These are phyloP conservation scores for Choloepus didactylus DNA, from an alignment of 2,797 vertebrate species.

Conservation along the genomic window DNA sequence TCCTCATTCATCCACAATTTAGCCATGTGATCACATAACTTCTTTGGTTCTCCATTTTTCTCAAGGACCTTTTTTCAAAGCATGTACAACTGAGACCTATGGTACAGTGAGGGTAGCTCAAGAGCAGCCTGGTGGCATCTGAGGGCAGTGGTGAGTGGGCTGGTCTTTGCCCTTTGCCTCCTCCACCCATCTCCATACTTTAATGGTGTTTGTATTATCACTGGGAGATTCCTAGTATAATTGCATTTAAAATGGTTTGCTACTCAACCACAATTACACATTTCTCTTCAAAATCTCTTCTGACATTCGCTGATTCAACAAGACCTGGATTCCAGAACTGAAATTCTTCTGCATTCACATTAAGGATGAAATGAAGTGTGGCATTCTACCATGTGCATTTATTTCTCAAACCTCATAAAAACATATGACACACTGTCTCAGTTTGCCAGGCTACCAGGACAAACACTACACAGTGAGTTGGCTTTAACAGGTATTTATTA, in stretches of 20 bases:
- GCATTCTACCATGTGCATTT: background rate
- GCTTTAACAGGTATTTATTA: too few species aligned
- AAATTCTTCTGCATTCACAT: background rate
- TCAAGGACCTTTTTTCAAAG: background rate
- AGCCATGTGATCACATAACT: background rate
- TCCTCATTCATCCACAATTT: background rate
- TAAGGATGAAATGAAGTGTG: background rate
- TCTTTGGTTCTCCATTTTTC: background rate
- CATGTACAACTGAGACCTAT: background rate
- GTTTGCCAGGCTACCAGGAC: too few species aligned
- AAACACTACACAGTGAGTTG: too few species aligned
- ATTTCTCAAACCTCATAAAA: background rate
- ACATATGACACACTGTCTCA: background rate
- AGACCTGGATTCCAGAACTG: background rate
- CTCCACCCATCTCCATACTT: background rate
- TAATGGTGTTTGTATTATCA: background rate
- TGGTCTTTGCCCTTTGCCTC: background rate
- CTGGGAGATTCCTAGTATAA: background rate
- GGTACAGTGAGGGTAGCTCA: accelerated
- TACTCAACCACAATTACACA: background rate
- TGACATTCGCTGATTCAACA: background rate
- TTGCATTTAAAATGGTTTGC: background rate
- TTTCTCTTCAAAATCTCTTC: background rate
- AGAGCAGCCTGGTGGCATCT: accelerated
- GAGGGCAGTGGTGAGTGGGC: accelerated